Evolutionary conservation across 2,113 vertebrate species (phyloP).

Genomic region (Prionailurus viverrinus): DNA sequence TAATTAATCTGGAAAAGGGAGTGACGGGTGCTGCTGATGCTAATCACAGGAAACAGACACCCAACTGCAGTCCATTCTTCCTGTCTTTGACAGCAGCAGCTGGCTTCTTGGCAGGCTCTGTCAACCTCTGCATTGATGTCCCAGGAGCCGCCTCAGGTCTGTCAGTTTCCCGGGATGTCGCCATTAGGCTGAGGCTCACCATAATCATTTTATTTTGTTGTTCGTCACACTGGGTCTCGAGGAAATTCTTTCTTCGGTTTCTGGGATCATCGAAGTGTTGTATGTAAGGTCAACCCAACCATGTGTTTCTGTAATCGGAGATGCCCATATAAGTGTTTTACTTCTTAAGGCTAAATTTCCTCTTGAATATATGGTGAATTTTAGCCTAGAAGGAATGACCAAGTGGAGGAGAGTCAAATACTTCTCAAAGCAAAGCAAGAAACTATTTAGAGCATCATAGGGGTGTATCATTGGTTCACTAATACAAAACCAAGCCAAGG

Average conservation of each 20-base stretch:
- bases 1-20: slow-evolving; percentile 82
- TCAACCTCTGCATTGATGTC: slow-evolving; percentile 55
- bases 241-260: neutral
- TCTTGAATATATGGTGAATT: neutral
- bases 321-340: neutral
- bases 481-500: neutral
- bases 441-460: neutral
- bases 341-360: neutral
- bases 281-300: neutral
- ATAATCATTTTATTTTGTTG: slow-evolving; percentile 17
- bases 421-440: neutral
- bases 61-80: slow-evolving; percentile 54
- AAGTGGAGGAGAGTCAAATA: neutral
- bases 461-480: neutral
- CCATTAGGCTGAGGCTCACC: neutral
- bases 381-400: neutral
- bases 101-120: slow-evolving; percentile 74
- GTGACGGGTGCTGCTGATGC: slow-evolving; percentile 18
- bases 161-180: slow-evolving; percentile 52
- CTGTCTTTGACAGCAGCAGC: slow-evolving; percentile 72
- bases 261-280: neutral
- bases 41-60: slow-evolving; percentile 70
- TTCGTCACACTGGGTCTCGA: neutral
- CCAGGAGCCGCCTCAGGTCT: neutral
- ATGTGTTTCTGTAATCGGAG: neutral